Conservation (phyloP, 2,888 invertebrate species). For the Tipula confusa region DNA sequence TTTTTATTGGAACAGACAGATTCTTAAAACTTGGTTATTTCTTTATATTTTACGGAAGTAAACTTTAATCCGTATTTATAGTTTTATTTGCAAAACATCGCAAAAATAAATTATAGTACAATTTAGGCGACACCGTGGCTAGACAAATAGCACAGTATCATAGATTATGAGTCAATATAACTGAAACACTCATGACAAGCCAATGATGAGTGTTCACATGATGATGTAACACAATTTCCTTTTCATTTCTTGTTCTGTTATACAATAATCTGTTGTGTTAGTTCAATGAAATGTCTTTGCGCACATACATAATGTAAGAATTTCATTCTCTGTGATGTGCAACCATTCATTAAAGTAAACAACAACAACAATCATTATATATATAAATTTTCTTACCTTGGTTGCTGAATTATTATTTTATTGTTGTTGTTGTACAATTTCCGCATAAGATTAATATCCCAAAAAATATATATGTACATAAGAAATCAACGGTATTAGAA, state of each 20-base stretch:
- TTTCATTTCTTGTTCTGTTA: not conserved
- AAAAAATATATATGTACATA: not conserved
- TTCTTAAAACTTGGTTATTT: not conserved
- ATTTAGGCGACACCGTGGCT: not conserved
- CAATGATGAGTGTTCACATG: not conserved
- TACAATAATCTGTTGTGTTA: not conserved
- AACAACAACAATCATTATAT: not conserved
- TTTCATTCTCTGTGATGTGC: not conserved
- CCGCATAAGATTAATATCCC: not conserved
- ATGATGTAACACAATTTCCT: not conserved
- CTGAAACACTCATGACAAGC: not conserved
- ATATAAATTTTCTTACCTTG: not conserved
- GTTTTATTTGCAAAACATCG: not conserved
- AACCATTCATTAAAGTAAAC: not conserved
- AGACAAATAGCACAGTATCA: not conserved
- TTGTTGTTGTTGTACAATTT: conserved; percentile 13
- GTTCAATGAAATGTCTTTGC: conserved; percentile 20
- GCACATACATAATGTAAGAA: not conserved
- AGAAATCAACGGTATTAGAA: conserved; percentile 12
- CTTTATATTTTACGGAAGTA: not conserved
- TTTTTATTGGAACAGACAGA: not conserved
- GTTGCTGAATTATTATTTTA: not conserved
- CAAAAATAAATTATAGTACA: not conserved
- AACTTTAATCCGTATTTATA: not conserved
- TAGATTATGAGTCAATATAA: not conserved